These are phyloP conservation scores for Peromyscus eremicus DNA, from an alignment of 2,797 vertebrate genomes.

Conservation along the genomic window DNA sequence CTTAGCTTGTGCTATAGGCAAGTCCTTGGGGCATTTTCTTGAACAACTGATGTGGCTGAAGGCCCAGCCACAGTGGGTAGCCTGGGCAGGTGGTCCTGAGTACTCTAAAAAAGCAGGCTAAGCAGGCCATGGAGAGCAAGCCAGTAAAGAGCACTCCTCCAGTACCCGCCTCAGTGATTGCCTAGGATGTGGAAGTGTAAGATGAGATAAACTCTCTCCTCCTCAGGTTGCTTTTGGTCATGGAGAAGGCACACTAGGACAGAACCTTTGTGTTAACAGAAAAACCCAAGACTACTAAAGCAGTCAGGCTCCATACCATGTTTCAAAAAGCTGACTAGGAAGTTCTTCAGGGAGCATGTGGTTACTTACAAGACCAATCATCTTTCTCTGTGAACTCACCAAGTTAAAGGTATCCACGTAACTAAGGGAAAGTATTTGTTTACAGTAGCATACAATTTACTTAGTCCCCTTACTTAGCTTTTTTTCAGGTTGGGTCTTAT, in stretches of 20 bases:
- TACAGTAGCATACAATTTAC: background rate
- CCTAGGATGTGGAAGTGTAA: background rate
- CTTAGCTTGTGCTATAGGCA: background rate
- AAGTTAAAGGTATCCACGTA: constrained; percentile 9
- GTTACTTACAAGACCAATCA: background rate
- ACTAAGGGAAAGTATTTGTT: constrained; percentile 12
- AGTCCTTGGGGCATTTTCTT: background rate
- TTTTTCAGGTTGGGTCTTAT: constrained; percentile 27
- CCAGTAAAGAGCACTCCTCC: background rate
- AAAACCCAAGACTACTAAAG: constrained; percentile 21
- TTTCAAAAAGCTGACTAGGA: constrained; percentile 33
- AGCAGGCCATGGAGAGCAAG: background rate
- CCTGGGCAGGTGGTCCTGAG: background rate
- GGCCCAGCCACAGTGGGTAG: background rate
- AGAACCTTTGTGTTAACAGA: background rate
- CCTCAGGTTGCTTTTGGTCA: background rate
- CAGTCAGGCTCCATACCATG: background rate
- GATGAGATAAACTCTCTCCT: no score
- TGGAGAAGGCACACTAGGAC: background rate
- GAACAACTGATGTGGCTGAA: background rate
- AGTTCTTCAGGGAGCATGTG: constrained; percentile 29
- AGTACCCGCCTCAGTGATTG: background rate
- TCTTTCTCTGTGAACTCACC: constrained; percentile 21
- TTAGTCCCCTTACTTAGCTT: background rate
- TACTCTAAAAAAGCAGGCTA: background rate